Conservation (phyloP, 2,888 invertebrate genomes). For the Eubasilissa splendida region DNA sequence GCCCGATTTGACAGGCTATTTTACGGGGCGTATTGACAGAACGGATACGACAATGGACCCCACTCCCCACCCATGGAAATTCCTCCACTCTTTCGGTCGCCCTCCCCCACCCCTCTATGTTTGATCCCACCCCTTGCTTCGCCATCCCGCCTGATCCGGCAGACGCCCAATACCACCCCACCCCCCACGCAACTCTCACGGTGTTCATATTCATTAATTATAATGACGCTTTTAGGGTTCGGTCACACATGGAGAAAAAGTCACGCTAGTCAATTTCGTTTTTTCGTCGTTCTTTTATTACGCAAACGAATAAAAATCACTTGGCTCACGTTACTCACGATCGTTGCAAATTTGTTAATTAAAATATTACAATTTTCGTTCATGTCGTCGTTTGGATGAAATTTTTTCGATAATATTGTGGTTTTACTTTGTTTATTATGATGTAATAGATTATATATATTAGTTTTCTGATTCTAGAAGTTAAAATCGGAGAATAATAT, state of each 20-base stretch:
- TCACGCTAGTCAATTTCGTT: background rate
- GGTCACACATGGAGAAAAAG: conserved; percentile 32
- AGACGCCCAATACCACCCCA: conserved; percentile 26
- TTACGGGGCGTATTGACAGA: conserved; percentile 38
- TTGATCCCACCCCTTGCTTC: background rate
- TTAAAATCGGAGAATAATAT: no score
- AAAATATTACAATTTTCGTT: no score
- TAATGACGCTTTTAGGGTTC: conserved; percentile 37
- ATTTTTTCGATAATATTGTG: no score
- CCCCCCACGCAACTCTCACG: conserved; percentile 25
- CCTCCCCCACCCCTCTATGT: background rate
- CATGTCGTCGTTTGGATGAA: no score
- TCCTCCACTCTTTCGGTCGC: background rate
- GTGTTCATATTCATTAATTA: conserved; percentile 49
- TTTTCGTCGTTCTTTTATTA: conserved; percentile 17
- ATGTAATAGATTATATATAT: no score
- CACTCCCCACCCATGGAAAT: background rate
- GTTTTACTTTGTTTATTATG: no score
- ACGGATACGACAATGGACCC: conserved; percentile 34
- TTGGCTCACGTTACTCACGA: no score
- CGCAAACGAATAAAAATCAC: conserved; percentile 1
- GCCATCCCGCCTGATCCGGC: background rate
- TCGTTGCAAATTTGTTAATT: no score
- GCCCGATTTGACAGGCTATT: conserved; percentile 32
- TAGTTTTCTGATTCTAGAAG: no score